Evolutionary conservation across 2,797 vertebrate genomes (phyloP), one percentile per base, ranked within the genome.

Genomic region (Hybognathus amarus): DNA sequence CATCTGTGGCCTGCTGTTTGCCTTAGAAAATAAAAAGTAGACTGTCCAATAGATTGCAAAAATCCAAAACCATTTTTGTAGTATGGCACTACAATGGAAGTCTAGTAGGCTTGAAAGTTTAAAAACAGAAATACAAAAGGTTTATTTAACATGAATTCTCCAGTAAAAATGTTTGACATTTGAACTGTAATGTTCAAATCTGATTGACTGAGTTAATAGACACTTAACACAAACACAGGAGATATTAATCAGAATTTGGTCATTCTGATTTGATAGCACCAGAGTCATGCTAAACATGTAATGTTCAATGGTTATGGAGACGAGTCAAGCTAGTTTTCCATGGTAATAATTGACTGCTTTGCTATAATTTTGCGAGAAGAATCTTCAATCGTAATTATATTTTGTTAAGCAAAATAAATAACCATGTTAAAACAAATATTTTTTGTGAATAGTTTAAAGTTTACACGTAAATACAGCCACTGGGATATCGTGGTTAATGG

Each of bases 401-500:
- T 63, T 30, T 30, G 24, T 27, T 15, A 27, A 61, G 24, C 12
- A 61, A 61, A 27, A 59, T 12, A 59, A 59, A 59, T 59, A 24
- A 59, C n/a, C n/a, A 56, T n/a, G 54, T n/a, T 56, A 56, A 56
- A 59, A 59, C 56, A 24, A 59, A 27, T 27, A 13, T 27, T 63
- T 63, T n/a, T 17, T 63, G 1, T 42, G 8, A 64, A 78, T 5
- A 13, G 47, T 47, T 27, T 2, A 59, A 70, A 5, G 13, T 59
- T 81, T 38, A 73, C 8, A 50, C 27, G 20, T 73, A 2, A n/a
- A 61, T 18, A 47, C 12, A 63, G 30, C 20, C 33, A 54, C 6
- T 27, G 68, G 38, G 69, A 68, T 73, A 81, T 36, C 18, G 27
- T 47, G 79, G 42, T 50, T 64, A 50, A 17, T 73, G 79, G 56